Evolutionary conservation across 2,797 vertebrate genomes (phyloP).

Genomic region (Brachyrhaphis roseni): DNA sequence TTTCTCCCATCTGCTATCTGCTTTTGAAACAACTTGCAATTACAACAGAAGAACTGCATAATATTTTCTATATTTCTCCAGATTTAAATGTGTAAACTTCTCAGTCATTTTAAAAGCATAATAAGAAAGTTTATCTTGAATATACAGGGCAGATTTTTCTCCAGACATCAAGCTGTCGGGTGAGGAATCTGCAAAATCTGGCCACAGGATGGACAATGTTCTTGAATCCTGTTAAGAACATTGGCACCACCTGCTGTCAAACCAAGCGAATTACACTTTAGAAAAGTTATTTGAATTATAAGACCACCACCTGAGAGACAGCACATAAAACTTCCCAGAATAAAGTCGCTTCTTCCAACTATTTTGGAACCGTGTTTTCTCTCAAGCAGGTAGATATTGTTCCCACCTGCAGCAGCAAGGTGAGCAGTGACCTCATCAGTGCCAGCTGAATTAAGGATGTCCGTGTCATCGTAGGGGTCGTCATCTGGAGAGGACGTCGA

Average conservation of each 20-base stretch:
- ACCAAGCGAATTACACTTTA: conserved; percentile 17
- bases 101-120: neutral
- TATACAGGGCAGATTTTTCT: neutral
- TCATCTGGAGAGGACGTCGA: conserved; percentile 96
- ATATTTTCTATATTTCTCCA: neutral
- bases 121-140: neutral
- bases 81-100: neutral
- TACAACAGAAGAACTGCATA: neutral
- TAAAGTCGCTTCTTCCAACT: neutral
- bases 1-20: neutral
- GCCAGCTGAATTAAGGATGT: conserved; percentile 96
- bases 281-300: neutral
- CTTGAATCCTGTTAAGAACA: neutral
- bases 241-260: conserved; percentile 62
- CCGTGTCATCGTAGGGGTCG: conserved; percentile 94
- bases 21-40: neutral
- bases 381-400: neutral
- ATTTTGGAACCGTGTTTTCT: neutral
- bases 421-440: conserved; percentile 96
- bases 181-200: neutral
- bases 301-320: neutral
- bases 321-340: neutral
- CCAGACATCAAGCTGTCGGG: neutral
- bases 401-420: conserved; percentile 93
- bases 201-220: neutral